Conservation (phyloP, 2,113 vertebrate species). For the Menidia beryllina region DNA sequence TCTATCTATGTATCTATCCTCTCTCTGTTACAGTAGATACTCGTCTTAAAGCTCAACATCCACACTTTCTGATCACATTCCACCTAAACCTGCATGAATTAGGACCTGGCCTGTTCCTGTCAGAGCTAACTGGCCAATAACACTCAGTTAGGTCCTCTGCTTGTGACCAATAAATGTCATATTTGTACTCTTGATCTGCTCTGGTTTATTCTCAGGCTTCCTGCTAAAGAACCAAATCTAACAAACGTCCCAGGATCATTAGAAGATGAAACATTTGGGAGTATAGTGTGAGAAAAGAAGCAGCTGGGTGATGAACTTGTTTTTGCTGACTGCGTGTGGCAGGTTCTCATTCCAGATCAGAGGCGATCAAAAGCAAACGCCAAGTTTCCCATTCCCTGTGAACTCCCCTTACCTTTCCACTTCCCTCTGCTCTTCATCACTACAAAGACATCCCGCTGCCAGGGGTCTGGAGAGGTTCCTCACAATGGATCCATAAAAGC, state of each 20-base stretch:
- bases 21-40: no score
- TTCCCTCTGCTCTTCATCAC: constrained; percentile 33
- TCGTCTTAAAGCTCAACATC: no score
- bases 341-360: constrained; percentile 30
- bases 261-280: background rate
- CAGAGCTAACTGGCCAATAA: no score
- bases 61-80: no score
- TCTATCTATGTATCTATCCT: no score
- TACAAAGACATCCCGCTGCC: constrained; percentile 46
- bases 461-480: constrained; percentile 45
- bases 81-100: no score
- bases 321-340: constrained; percentile 16
- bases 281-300: background rate
- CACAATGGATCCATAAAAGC: constrained; percentile 24
- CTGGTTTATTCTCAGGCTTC: no score
- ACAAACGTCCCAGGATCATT: background rate
- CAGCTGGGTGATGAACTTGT: background rate
- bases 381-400: constrained; percentile 36
- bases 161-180: no score
- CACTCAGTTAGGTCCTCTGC: no score
- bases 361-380: constrained; percentile 50
- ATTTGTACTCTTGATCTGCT: no score
- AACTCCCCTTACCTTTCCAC: constrained; percentile 32
- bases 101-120: no score
- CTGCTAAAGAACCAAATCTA: background rate